Conservation (phyloP, 1,140 invertebrate species). For the Diorhabda carinulata region DNA sequence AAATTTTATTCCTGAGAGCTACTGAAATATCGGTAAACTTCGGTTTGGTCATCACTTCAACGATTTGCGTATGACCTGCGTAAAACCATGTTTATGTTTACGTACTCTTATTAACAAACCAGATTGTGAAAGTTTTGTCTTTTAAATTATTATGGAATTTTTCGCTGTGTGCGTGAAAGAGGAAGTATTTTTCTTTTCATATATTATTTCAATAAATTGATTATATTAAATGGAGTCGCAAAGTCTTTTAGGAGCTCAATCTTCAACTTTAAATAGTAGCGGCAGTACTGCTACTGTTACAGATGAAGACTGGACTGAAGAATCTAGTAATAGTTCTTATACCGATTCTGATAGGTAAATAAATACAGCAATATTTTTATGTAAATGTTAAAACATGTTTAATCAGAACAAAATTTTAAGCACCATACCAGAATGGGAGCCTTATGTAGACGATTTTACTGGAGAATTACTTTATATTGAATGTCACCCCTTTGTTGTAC, state of each 20-base stretch:
- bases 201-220: neutral
- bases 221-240: slow-evolving; percentile 26
- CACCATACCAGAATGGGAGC: slow-evolving; percentile 47
- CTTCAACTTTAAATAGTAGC: slow-evolving; percentile 6
- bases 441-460: slow-evolving; percentile 39
- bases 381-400: neutral
- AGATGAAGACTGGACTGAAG: slow-evolving; percentile 25
- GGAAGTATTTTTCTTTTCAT: neutral
- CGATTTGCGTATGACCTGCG: too few relatives aligned
- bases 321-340: slow-evolving; percentile 37
- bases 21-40: too few relatives aligned
- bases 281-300: slow-evolving; percentile 16
- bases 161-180: neutral
- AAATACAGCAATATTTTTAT: slow-evolving; percentile 27
- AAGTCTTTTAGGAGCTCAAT: slow-evolving; percentile 18
- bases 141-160: too few relatives aligned
- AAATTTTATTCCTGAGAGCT: too few relatives aligned
- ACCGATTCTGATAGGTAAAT: slow-evolving; percentile 37
- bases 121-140: too few relatives aligned
- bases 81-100: too few relatives aligned
- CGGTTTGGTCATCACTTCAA: too few relatives aligned
- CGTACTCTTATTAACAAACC: too few relatives aligned
- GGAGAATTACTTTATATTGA: slow-evolving; percentile 46
- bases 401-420: slow-evolving; percentile 29
- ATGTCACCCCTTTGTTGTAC: slow-evolving; percentile 45